Base-by-base conservation (phyloP, 37 sponge, comb jelly and placozoan genomes). In the Corticium candelabrum region DNA sequence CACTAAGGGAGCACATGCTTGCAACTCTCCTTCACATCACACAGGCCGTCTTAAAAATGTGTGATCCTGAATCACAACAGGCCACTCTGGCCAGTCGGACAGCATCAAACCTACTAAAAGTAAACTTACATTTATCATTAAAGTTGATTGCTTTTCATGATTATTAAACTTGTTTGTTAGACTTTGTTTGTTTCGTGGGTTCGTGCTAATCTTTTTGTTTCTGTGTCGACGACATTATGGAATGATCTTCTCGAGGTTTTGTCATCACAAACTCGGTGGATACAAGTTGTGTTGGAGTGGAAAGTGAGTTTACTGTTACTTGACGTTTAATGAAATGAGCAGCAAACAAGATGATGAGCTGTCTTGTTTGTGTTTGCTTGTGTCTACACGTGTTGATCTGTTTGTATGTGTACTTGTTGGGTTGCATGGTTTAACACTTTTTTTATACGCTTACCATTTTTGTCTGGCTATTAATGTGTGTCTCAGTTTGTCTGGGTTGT, bases 111-210 rank as follows among this genome's bases (percentile, higher is more conserved):
- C 35, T 88, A n/a, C 79, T 92, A 11, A 84, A 89, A 80, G 91
- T 91, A 70, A 21, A 39, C 11, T 50, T 27, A 50, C 62, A 21
- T 27, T 21, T 50, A 50, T 50, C 15, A 50, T 11, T 50, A 21
- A 50, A 50, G 62, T 11, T 11, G 62, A 21, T 27, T 11, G 62
- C 15, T n/a, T n/a, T n/a, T n/a, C n/a, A n/a, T n/a, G n/a, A n/a
- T n/a, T n/a, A n/a, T n/a, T n/a, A n/a, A n/a, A n/a, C 21, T 50
- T 50, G 11, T 50, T 35, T 30, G 30, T 2, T 40, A 91, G 93
- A 94, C 95, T 0, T 74, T 94, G 39, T 67, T 94, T 57, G 87
- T 88, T 27, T 86, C 79, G 35, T 94, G 57, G 72, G 85, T 94
- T 67, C 84, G 89, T 39, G 89, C 89, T 30, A 87, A 83, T 7